Evolutionary conservation across 2,797 vertebrate species (phyloP).

Genomic region (Hozukius guyotensis): DNA sequence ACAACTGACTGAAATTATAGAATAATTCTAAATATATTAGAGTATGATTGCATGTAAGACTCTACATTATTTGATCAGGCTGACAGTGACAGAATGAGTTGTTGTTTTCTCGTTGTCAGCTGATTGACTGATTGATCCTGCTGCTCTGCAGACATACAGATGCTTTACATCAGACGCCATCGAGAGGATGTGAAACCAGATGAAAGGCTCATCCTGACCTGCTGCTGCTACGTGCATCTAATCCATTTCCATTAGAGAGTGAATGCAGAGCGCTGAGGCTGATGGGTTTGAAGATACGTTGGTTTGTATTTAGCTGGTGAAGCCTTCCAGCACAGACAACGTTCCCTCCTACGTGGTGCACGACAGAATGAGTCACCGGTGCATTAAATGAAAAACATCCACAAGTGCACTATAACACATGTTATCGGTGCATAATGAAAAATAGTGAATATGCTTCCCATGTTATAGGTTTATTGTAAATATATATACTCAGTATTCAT

Average conservation of each 20-base stretch:
- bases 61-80: not conserved
- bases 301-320: not conserved
- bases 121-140: not conserved
- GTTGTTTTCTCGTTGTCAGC: not conserved
- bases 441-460: conserved; percentile 56
- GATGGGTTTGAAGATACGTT: not conserved
- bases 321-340: not conserved
- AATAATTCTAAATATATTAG: too few relatives aligned
- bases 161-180: not conserved
- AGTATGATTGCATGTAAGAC: too few relatives aligned
- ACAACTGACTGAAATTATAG: too few relatives aligned
- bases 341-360: conserved; percentile 16
- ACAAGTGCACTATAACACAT: not conserved
- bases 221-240: not conserved
- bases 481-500: conserved; percentile 81
- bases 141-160: not conserved
- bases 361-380: conserved; percentile 29
- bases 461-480: conserved; percentile 84
- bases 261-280: not conserved
- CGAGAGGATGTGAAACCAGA: not conserved
- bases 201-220: not conserved
- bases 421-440: conserved; percentile 3
- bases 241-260: conserved; percentile 23
- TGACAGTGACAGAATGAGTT: not conserved
- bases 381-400: not conserved